Base-by-base conservation (phyloP, 2,797 vertebrate genomes). In the Thripadectes ignobilis region DNA sequence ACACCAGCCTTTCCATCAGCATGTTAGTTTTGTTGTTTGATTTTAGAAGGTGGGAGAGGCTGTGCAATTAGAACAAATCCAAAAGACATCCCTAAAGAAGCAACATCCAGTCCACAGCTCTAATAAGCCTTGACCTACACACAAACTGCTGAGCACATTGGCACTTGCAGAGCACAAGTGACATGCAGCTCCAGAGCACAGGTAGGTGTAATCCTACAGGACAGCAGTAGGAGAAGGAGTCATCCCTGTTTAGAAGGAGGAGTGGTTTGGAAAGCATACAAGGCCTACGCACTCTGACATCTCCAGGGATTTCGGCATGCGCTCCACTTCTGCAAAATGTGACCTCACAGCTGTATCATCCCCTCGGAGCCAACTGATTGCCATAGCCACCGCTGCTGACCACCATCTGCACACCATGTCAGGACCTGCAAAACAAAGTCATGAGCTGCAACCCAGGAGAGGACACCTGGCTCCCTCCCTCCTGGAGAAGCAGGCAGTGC, bases 361-460 rank as follows among this genome's bases (percentile, higher is more conserved):
- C 16, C 99, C 99, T 96, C 98, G 98, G 88, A 99, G 98, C 99
- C 99, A 99, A 86, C 98, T 93, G 46, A 99, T 97, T 2, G 98
- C 98, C 52, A 99, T 98, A 27, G 98, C 98, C 82, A 99, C 97
- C 0, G 99, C 98, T 46, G 98, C 97, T 9, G 98, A 98, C 99
- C 99, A 99, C 99, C 99, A 99, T 3, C 99, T 98, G 95, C 99
- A 99, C 97, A 99, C 98, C 39, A 99, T 82, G 21, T 99, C 99
- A 1, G 98, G 98, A 81, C 99, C 99, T 99, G 61, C 14, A 62
- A 59, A 77, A 73, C 82, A 96, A 32, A 91, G 86, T 12, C 68
- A 24, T 10, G 11, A 10, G 59, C 49, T 85, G 88, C 79, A 92
- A 49, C 58, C 34, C 16, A 7, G 16, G 21, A 72, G 14, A 74